phyloP scores from a whole-genome alignment of 2,113 vertebrate genomes.

The Carassius gibelio region DNA sequence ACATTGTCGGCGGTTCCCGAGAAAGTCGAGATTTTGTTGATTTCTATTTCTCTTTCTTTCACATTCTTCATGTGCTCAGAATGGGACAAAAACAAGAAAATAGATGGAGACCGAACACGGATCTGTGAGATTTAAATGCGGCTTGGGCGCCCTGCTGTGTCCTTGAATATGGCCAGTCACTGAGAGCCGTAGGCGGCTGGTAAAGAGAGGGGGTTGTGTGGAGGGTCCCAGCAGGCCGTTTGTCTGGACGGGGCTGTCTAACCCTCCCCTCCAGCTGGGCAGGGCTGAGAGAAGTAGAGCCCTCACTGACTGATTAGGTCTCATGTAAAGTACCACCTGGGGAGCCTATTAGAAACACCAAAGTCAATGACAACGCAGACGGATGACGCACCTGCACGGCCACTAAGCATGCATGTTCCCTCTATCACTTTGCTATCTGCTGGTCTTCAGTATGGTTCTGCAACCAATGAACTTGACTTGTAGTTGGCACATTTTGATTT shows the following conservation, averaged over 20 bases:
- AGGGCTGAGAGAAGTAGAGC: slow-evolving; percentile 72
- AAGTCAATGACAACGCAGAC: slow-evolving; percentile 73
- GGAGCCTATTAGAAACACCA: slow-evolving; percentile 83
- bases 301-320: slow-evolving; percentile 87
- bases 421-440: slow-evolving; percentile 31
- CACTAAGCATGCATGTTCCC: slow-evolving; percentile 38
- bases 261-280: slow-evolving; percentile 56
- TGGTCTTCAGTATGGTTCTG: slow-evolving; percentile 14
- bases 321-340: slow-evolving; percentile 83
- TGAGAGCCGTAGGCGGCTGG: slow-evolving; percentile 73
- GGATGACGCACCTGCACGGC: slow-evolving; percentile 65
- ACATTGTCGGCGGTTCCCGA: neutral
- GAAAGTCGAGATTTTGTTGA: slow-evolving; percentile 10
- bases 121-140: slow-evolving; percentile 40
- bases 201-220: slow-evolving; percentile 66
- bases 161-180: slow-evolving; percentile 78
- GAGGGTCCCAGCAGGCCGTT: slow-evolving; percentile 72
- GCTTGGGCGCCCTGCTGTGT: slow-evolving; percentile 53
- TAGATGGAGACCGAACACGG: slow-evolving; percentile 21
- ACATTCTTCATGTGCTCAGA: slow-evolving; percentile 29
- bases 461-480: neutral
- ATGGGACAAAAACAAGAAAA: slow-evolving; percentile 5
- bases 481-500: neutral
- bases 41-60: slow-evolving; percentile 11
- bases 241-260: slow-evolving; percentile 65